Conservation (phyloP, 1,140 invertebrate species). For the Cyclargus thomasi region DNA sequence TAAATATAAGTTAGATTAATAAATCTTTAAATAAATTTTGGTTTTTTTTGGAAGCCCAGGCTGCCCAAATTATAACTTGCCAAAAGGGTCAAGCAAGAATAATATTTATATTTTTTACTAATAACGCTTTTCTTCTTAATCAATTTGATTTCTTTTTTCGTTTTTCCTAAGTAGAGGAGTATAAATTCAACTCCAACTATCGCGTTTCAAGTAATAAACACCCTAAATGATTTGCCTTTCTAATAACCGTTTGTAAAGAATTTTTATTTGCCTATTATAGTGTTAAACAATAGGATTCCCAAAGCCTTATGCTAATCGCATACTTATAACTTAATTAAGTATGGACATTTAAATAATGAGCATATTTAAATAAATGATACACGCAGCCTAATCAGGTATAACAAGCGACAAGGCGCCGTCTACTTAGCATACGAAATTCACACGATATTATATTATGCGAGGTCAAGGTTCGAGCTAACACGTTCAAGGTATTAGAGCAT, state of each 20-base stretch:
- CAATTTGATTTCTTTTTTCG: no score
- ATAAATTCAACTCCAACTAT: background rate
- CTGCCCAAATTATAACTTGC: no score
- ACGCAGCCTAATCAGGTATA: background rate
- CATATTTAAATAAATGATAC: background rate
- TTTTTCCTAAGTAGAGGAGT: no score
- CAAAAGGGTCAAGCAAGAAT: no score
- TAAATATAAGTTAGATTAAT: no score
- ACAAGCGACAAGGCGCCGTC: slow-evolving; percentile 7
- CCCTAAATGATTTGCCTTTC: background rate
- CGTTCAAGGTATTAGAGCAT: slow-evolving; percentile 10
- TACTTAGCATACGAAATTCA: slow-evolving; percentile 17
- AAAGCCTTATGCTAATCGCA: background rate
- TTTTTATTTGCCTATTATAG: background rate
- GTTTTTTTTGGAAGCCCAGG: no score
- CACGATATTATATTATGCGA: slow-evolving; percentile 20
- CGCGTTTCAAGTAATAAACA: background rate
- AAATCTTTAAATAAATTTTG: no score
- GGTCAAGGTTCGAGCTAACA: slow-evolving; percentile 17
- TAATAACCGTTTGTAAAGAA: background rate
- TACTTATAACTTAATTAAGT: background rate
- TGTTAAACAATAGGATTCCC: background rate
- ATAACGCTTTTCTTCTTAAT: no score
- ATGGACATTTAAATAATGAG: background rate
- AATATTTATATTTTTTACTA: no score